Evolutionary conservation across 1,140 invertebrate genomes (phyloP).

Genomic region (Brevipalpus yothersi): DNA sequence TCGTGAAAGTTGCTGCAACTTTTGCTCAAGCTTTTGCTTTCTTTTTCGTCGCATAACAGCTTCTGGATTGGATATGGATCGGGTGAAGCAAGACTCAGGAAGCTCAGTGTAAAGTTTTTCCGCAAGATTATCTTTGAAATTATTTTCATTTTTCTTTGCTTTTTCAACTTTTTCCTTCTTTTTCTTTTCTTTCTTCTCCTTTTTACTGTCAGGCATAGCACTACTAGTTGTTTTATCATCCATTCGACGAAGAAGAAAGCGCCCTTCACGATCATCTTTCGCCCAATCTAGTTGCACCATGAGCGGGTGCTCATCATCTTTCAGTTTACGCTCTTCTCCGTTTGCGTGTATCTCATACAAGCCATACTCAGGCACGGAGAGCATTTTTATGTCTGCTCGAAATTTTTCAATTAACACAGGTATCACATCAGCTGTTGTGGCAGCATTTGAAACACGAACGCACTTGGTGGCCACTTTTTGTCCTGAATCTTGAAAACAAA

Average conservation of each 20-base stretch:
- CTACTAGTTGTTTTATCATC: conserved; percentile 34
- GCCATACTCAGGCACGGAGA: conserved; percentile 80
- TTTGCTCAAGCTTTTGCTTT: conserved; percentile 91
- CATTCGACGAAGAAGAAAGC: conserved; percentile 73
- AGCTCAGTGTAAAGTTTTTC: conserved; percentile 84
- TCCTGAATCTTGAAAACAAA: conserved; percentile 92
- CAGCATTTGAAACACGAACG: conserved; percentile 83
- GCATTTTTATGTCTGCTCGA: conserved; percentile 94
- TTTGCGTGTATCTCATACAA: conserved; percentile 93
- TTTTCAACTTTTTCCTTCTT: conserved; percentile 1
- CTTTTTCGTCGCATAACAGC: conserved; percentile 86
- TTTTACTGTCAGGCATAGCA: conserved; percentile 38
- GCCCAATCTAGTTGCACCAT: conserved; percentile 98
- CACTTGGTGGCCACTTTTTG: conserved; percentile 98
- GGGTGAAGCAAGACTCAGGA: conserved; percentile 88
- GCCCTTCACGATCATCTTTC: conserved; percentile 84
- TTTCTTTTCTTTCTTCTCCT: conserved; percentile 93
- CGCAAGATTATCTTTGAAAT: conserved; percentile 32
- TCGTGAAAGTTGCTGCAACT: conserved; percentile 80
- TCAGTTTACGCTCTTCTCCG: conserved; percentile 69
- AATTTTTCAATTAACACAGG: conserved; percentile 96
- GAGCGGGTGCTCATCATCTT: conserved; percentile 71
- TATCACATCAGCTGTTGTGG: conserved; percentile 78
- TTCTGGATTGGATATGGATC: conserved; percentile 96
- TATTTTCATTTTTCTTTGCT: conserved; percentile 19